Evolutionary conservation across 2,797 vertebrate genomes (phyloP).

Genomic region (Zenarchopterus dispar): DNA sequence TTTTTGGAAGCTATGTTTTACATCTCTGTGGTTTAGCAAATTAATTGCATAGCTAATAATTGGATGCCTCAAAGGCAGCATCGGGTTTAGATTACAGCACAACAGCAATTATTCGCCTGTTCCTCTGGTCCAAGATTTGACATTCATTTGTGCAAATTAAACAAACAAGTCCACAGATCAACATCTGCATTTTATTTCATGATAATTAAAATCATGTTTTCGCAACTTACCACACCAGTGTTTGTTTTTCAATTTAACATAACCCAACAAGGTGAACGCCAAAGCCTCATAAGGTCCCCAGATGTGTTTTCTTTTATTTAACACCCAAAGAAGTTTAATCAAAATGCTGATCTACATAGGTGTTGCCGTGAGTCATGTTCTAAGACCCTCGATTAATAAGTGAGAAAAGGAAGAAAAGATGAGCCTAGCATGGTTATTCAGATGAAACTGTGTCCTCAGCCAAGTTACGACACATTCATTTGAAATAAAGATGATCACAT

Average conservation of each 20-base stretch:
- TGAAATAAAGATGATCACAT: too few relatives aligned
- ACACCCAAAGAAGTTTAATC: too few relatives aligned
- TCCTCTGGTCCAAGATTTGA: conserved; percentile 24
- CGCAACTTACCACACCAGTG: not conserved
- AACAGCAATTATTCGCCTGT: conserved; percentile 2
- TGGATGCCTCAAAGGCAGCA: conserved; percentile 1
- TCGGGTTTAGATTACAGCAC: not conserved
- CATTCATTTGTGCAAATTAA: conserved; percentile 30
- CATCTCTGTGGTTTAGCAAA: conserved; percentile 15
- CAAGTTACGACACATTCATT: too few relatives aligned
- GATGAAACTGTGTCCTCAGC: too few relatives aligned
- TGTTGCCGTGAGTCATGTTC: too few relatives aligned
- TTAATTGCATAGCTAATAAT: conserved; percentile 12
- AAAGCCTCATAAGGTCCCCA: too few relatives aligned
- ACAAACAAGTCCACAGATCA: conserved; percentile 37
- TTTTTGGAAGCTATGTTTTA: not conserved
- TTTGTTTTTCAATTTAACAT: not conserved
- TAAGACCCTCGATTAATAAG: too few relatives aligned
- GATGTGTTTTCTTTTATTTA: too few relatives aligned
- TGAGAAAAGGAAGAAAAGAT: too few relatives aligned
- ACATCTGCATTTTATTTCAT: conserved; percentile 30
- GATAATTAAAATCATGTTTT: conserved; percentile 30
- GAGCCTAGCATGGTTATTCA: too few relatives aligned
- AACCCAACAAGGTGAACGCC: not conserved
- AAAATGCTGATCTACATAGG: too few relatives aligned